Percentiles rank a stretch among this genome's conserved stretches.
phyloP scores from a whole-genome alignment of 2,797 vertebrate species.

The Poeciliopsis infans region DNA sequence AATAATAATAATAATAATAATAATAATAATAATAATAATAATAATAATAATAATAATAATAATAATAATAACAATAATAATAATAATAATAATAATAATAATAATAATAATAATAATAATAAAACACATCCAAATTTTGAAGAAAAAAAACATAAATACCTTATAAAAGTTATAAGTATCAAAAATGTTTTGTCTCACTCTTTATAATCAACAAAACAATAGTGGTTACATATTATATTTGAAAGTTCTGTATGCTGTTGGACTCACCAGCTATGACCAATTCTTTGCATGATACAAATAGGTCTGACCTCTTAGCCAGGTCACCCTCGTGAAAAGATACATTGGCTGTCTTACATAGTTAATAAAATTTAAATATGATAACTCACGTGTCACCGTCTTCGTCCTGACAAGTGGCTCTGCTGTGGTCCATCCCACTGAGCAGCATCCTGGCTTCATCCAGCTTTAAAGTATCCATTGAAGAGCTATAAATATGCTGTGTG shows the following conservation, averaged over 20 bases:
- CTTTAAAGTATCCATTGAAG: slow-evolving; percentile 70
- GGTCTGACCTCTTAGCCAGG: no score
- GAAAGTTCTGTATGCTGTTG: background rate
- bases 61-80: no score
- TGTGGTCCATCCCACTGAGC: slow-evolving; percentile 81
- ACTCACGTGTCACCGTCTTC: slow-evolving; percentile 91
- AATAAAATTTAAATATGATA: no score
- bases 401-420: slow-evolving; percentile 83
- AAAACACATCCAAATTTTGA: background rate
- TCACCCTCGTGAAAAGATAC: no score
- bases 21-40: no score
- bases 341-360: no score
- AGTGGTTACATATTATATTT: background rate
- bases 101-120: no score
- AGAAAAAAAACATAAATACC: no score
- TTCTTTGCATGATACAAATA: background rate
- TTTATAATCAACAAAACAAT: background rate
- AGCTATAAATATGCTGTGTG: slow-evolving; percentile 48
- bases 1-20: no score
- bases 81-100: no score
- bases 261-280: background rate
- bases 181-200: background rate
- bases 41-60: no score
- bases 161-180: no score
- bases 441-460: slow-evolving; percentile 83